Conservation (phyloP, 2,113 vertebrate species). For the Mormyrus lacerda region DNA sequence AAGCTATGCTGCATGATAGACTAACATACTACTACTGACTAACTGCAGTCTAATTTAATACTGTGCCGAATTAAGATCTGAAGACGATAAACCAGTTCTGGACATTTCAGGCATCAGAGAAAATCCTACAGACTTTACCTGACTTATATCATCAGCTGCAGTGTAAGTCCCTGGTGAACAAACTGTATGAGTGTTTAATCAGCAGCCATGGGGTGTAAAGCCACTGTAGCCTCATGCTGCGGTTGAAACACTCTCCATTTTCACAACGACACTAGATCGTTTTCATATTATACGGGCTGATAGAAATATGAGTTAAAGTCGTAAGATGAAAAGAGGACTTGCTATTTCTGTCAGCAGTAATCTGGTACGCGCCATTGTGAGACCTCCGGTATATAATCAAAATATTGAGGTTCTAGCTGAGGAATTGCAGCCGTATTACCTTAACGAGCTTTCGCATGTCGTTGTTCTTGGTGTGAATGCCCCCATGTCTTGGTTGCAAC, state of each 20-base stretch:
- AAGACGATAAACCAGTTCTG: neutral
- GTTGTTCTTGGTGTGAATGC: neutral
- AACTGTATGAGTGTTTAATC: neutral
- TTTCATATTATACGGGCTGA: neutral
- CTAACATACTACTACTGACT: neutral
- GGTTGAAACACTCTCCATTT: neutral
- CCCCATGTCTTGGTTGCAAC: neutral
- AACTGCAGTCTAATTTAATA: neutral
- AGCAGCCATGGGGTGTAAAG: neutral
- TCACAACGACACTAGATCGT: neutral
- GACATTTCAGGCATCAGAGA: neutral
- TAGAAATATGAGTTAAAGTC: neutral
- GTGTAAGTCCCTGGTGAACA: neutral
- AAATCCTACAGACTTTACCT: neutral
- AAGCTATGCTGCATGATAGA: neutral
- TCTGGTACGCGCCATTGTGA: neutral
- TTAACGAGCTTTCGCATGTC: neutral
- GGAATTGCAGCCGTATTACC: neutral
- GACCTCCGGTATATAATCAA: neutral
- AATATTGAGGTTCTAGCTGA: neutral
- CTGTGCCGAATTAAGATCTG: neutral
- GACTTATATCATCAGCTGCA: neutral
- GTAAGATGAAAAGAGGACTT: neutral
- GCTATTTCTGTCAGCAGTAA: neutral
- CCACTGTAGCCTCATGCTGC: neutral